phyloP scores from a whole-genome alignment of 2,113 vertebrate species.

The Camelus dromedarius region DNA sequence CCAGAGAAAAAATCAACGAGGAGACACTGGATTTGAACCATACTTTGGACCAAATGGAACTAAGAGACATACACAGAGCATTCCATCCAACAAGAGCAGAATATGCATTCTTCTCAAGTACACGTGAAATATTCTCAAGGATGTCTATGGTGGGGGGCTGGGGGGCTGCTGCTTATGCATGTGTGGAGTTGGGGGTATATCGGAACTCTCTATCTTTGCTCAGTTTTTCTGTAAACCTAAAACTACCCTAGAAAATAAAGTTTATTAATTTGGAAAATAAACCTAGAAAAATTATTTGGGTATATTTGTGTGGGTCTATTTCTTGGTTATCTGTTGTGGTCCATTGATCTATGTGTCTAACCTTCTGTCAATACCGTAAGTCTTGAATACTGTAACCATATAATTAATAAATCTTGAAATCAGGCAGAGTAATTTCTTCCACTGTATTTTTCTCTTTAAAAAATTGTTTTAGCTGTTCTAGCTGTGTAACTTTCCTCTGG shows the following conservation, averaged over 20 bases:
- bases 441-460: not conserved
- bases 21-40: not conserved
- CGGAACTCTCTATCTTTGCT: not conserved
- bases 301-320: not conserved
- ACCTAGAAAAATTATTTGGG: not conserved
- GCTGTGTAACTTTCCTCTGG: not conserved
- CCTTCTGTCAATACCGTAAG: not conserved
- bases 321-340: not conserved
- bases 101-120: not conserved
- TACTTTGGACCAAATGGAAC: not conserved
- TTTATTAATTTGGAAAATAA: not conserved
- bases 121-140: not conserved
- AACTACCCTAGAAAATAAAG: not conserved
- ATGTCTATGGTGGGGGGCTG: not conserved
- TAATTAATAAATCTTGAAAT: not conserved
- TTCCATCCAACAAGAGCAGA: not conserved
- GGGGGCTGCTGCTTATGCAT: not conserved
- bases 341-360: not conserved
- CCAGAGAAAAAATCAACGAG: not conserved
- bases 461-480: not conserved
- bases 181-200: not conserved
- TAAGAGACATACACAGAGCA: not conserved
- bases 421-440: not conserved
- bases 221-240: not conserved
- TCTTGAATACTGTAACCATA: not conserved